Percentiles rank a stretch among this genome's conserved stretches.
Conservation (phyloP, 2,888 invertebrate species). For the Caenorhabditis uteleia region DNA sequence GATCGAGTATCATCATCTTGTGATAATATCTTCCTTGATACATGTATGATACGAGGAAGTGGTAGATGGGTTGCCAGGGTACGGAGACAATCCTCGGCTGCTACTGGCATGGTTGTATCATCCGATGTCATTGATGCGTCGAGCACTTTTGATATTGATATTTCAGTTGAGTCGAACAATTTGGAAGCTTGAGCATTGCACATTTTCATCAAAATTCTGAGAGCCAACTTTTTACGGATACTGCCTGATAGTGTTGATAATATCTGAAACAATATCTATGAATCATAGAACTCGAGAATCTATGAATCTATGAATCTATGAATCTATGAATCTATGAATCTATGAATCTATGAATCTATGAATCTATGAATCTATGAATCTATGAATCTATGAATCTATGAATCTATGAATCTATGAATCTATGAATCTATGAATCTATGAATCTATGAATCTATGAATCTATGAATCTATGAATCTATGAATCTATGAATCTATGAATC, state of each 20-base stretch:
- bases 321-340: too few species aligned
- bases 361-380: too few species aligned
- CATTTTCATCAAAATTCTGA: conserved; percentile 37
- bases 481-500: too few species aligned
- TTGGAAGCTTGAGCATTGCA: conserved; percentile 36
- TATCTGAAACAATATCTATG: conserved; percentile 13
- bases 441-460: too few species aligned
- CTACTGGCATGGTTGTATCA: conserved; percentile 26
- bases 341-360: not conserved
- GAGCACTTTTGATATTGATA: conserved; percentile 28
- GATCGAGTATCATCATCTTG: conserved; percentile 28
- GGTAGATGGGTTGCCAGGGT: conserved; percentile 32
- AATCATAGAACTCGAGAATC: too few species aligned
- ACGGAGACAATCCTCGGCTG: conserved; percentile 29
- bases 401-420: too few species aligned
- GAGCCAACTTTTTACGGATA: conserved; percentile 26
- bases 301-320: too few species aligned
- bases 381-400: too few species aligned
- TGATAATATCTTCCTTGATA: conserved; percentile 10
- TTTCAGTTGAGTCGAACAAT: conserved; percentile 31
- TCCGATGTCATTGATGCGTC: conserved; percentile 14
- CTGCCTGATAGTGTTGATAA: conserved; percentile 9
- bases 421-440: too few species aligned
- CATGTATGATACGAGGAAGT: conserved; percentile 11
- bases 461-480: too few species aligned